phyloP scores from a whole-genome alignment of 2,888 invertebrate species.

The Tinea trinotella region DNA sequence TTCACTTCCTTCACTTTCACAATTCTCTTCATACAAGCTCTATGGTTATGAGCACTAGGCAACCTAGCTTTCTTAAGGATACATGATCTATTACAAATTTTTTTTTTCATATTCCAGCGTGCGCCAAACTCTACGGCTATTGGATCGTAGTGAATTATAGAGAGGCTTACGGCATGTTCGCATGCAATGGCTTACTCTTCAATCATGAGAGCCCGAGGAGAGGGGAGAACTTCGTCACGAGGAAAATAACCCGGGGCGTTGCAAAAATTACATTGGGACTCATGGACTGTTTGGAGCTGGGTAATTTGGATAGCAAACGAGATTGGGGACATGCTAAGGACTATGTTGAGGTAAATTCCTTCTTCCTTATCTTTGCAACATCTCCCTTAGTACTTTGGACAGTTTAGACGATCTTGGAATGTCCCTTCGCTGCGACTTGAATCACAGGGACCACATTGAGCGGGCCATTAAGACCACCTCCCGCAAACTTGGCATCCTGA shows the following conservation, averaged over 20 bases:
- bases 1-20: no score
- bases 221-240: conserved; percentile 98
- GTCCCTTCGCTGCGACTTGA: no score
- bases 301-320: conserved; percentile 94
- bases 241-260: conserved; percentile 97
- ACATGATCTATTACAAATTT: no score
- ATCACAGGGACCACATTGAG: no score
- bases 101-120: conserved; percentile 72
- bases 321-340: conserved; percentile 99
- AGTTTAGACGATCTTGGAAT: no score
- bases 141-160: conserved; percentile 98
- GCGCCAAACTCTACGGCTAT: conserved; percentile 95
- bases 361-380: no score
- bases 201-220: conserved; percentile 97
- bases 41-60: no score
- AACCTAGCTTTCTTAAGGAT: no score
- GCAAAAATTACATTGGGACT: conserved; percentile 95
- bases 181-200: conserved; percentile 96
- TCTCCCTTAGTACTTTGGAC: no score
- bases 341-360: conserved; percentile 93
- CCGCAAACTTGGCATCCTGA: no score
- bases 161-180: conserved; percentile 95
- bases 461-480: no score
- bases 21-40: no score
- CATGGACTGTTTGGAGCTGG: conserved; percentile 88